A percentile compares a stretch with the other conserved stretches of the same genome.
Evolutionary conservation across 1,140 invertebrate species (phyloP).

Genomic region (Nasonia longicornis): DNA sequence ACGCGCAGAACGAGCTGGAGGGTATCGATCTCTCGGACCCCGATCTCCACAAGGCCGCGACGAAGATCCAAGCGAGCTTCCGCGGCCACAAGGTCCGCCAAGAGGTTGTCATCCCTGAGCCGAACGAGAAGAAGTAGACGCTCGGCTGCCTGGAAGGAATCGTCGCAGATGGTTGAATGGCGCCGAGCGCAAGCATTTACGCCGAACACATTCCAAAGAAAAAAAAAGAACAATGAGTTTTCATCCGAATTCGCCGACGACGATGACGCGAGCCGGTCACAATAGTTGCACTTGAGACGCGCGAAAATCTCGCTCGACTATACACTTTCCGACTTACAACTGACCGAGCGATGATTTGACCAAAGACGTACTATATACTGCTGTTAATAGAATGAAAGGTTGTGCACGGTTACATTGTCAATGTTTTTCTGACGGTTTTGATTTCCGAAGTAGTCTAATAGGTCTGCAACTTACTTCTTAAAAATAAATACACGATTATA

Average conservation of each 20-base stretch:
- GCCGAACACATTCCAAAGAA: conserved; percentile 40
- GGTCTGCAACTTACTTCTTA: background rate
- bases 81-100: conserved; percentile 90
- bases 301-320: background rate
- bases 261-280: background rate
- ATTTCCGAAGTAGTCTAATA: background rate
- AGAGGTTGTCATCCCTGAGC: conserved; percentile 66
- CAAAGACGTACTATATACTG: background rate
- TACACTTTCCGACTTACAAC: background rate
- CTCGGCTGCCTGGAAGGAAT: conserved; percentile 22
- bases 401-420: background rate
- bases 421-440: background rate
- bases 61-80: conserved; percentile 94
- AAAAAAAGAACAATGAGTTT: conserved; percentile 25
- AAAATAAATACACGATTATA: background rate
- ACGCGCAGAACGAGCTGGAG: conserved; percentile 78
- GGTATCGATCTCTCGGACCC: conserved; percentile 86
- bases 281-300: conserved; percentile 1
- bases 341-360: background rate
- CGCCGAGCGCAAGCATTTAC: conserved; percentile 40
- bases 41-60: conserved; percentile 90
- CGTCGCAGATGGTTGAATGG: background rate
- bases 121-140: conserved; percentile 61
- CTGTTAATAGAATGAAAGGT: background rate
- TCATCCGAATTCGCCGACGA: conserved; percentile 22